These are phyloP conservation scores for Hippoglossus hippoglossus DNA, from an alignment of 2,797 vertebrate genomes.

Conservation along the genomic window DNA sequence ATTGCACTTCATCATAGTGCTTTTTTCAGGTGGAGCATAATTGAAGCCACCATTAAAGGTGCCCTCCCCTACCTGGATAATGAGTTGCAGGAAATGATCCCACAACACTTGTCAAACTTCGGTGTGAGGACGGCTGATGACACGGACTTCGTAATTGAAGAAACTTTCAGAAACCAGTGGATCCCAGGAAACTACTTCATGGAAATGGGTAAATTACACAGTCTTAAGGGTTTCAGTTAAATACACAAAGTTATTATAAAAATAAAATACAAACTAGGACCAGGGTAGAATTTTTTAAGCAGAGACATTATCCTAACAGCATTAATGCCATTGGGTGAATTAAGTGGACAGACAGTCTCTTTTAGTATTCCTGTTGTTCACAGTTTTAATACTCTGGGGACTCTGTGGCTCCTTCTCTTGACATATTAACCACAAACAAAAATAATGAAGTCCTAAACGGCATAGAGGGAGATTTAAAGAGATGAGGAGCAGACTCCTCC, in stretches of 20 bases:
- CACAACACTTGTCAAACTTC: not conserved
- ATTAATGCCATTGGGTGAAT: not conserved
- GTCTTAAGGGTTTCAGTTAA: not conserved
- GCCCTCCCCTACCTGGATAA: not conserved
- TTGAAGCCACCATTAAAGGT: conserved; percentile 11
- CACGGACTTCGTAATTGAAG: too few species aligned
- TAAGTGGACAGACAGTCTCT: too few species aligned
- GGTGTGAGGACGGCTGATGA: not conserved
- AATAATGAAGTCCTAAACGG: not conserved
- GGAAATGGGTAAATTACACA: not conserved
- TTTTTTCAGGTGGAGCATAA: not conserved
- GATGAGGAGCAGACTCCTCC: not conserved
- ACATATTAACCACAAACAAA: not conserved
- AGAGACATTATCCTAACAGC: not conserved
- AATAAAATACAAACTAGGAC: not conserved
- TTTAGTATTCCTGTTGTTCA: not conserved
- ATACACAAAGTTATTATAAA: too few species aligned
- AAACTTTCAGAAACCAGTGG: not conserved
- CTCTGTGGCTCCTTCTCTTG: not conserved
- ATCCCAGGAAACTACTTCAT: not conserved
- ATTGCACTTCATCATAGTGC: not conserved
- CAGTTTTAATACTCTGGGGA: not conserved
- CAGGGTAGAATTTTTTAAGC: not conserved
- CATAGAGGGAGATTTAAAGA: not conserved
- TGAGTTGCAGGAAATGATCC: not conserved